Evolutionary conservation across 2,888 invertebrate genomes (phyloP), one percentile per base, ranked within the genome.

Genomic region (Cheilosia variabilis): DNA sequence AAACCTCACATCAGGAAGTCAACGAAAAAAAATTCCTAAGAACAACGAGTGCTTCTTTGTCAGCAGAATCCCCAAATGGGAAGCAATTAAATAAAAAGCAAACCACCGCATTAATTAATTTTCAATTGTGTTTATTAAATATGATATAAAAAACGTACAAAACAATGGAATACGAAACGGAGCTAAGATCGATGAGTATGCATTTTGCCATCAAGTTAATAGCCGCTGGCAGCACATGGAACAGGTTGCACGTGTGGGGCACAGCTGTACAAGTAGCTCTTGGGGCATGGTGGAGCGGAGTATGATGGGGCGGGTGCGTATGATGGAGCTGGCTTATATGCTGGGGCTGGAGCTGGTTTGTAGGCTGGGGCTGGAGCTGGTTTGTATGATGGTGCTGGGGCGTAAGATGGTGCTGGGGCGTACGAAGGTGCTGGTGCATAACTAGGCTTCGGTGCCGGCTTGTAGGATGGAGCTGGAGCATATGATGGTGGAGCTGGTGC

Each of bases 241-340:
- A 88, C 88, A 17, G 88, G 88, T 60, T 86, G 88, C 4, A 90
- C 53, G 13, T 88, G 87, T 22, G 90, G 87, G 31, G 88, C 87
- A 68, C 90, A 90, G 65, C 90, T 89, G 77, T 89, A 88, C 10
- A 90, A 37, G 17, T 88, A 90, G 80, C 63, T 90, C 22, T 80
- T 87, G 4, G 90, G 88, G 79, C 90, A 90, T 7, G 89, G 75
- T 34, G 89, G 88, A 2, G 80, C 76, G 6, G 88, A 78, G 15
- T 83, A 66, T 53, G 78, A 75, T 19, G 78, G 34, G 4, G 63
- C 58, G 13, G 81, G 69, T 0, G 52, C 50, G 17, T 73, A 63
- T 0, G 58, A 37, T 53, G 75, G 76, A 0, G 73, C 79, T 57
- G 86, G 84, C 68, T 47, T 47, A 19, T 47, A 47, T 19, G 47